Evolutionary conservation across 2,888 invertebrate species (phyloP).

Genomic region (Scaptomyza tumidula): DNA sequence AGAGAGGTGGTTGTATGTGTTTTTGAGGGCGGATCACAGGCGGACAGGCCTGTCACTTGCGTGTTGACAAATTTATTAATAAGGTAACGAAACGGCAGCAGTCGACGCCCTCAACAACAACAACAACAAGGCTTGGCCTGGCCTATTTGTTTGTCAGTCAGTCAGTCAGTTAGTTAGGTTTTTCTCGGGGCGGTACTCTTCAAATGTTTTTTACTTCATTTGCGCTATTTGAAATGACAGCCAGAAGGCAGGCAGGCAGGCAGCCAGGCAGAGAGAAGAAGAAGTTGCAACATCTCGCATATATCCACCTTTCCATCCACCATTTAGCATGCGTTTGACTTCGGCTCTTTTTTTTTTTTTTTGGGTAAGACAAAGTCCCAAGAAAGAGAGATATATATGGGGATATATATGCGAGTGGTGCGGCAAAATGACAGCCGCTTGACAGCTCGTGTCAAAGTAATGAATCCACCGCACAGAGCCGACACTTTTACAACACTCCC

Average conservation of each 20-base stretch:
- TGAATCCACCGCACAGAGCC: slow-evolving; percentile 82
- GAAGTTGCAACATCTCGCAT: slow-evolving; percentile 57
- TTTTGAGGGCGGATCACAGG: slow-evolving; percentile 57
- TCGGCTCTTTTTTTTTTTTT: not conserved
- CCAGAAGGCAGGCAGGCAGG: slow-evolving; percentile 19
- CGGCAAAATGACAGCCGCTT: slow-evolving; percentile 82
- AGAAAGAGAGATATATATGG: slow-evolving; percentile 3
- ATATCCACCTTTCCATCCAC: slow-evolving; percentile 53
- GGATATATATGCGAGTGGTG: slow-evolving; percentile 67
- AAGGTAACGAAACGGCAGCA: slow-evolving; percentile 78
- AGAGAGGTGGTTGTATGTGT: too few relatives aligned
- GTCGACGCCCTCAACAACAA: slow-evolving; percentile 68
- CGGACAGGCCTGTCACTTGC: slow-evolving; percentile 81
- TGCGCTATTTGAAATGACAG: slow-evolving; percentile 73
- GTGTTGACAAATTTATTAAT: slow-evolving; percentile 84
- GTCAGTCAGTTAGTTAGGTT: slow-evolving; percentile 29
- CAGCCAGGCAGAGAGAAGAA: too few relatives aligned
- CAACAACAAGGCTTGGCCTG: slow-evolving; percentile 45
- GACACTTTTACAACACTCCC: slow-evolving; percentile 79
- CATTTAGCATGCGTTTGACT: slow-evolving; percentile 67
- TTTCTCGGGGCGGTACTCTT: slow-evolving; percentile 70
- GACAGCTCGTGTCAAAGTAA: slow-evolving; percentile 84
- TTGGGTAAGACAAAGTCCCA: slow-evolving; percentile 31
- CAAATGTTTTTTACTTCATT: slow-evolving; percentile 64
- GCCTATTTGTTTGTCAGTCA: slow-evolving; percentile 61